Evolutionary conservation across 2,113 vertebrate species (phyloP).

Genomic region (Passer montanus): DNA sequence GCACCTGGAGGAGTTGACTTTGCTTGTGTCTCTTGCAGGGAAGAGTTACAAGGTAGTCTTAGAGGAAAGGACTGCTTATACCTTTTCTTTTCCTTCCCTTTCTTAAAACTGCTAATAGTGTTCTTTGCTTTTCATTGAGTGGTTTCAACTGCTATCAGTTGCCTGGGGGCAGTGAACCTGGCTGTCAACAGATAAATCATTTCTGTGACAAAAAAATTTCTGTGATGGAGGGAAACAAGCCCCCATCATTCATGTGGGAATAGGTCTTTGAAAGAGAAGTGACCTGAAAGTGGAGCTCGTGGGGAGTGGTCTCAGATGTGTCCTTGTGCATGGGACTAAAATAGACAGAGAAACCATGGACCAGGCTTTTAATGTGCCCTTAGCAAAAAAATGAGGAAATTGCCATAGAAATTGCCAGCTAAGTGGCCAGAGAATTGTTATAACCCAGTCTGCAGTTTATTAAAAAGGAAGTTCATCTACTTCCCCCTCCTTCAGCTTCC

Average conservation of each 20-base stretch:
- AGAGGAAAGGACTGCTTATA: not conserved
- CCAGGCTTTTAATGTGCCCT: not conserved
- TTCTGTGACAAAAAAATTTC: not conserved
- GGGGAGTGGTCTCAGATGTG: not conserved
- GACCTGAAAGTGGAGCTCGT: not conserved
- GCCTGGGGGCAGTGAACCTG: constrained; percentile 23
- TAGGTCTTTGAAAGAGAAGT: not conserved
- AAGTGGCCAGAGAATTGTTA: not conserved
- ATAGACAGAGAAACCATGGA: not conserved
- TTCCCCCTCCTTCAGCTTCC: not conserved
- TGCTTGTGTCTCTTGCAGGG: not conserved
- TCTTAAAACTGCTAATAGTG: not conserved
- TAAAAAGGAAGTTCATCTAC: not conserved
- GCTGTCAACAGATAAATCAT: constrained; percentile 56
- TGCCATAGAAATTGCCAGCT: not conserved
- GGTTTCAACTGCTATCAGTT: constrained; percentile 16
- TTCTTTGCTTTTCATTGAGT: constrained; percentile 16
- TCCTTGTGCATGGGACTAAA: not conserved
- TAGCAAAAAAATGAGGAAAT: not conserved
- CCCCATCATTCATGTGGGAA: constrained; percentile 16
- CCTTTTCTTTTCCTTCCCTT: not conserved
- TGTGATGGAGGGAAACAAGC: not conserved
- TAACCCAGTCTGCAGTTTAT: not conserved
- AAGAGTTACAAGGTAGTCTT: not conserved
- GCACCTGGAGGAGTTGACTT: not conserved